Conservation (phyloP, 2,797 vertebrate genomes). For the Labroides dimidiatus region DNA sequence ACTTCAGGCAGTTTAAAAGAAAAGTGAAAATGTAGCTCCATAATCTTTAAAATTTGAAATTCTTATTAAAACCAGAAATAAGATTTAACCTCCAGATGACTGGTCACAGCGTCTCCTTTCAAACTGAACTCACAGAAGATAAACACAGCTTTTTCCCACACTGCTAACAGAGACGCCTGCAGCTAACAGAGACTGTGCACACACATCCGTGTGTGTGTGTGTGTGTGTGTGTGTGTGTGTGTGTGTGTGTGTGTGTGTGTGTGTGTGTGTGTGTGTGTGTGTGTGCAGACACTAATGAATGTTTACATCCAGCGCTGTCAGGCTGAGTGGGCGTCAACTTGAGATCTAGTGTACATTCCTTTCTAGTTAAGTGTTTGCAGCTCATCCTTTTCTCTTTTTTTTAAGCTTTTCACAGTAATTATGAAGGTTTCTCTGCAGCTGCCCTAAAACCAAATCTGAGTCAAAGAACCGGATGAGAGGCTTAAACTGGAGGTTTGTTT, state of each 20-base stretch:
- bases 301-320: conserved; percentile 64
- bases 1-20: no score
- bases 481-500: conserved; percentile 38
- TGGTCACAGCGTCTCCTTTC: neutral
- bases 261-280: no score
- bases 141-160: neutral
- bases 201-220: neutral
- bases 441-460: conserved; percentile 53
- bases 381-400: conserved; percentile 54
- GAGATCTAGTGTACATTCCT: conserved; percentile 50
- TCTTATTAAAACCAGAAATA: neutral
- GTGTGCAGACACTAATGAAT: conserved; percentile 58
- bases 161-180: conserved; percentile 7
- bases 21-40: no score
- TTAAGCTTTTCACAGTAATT: conserved; percentile 60
- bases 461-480: conserved; percentile 54
- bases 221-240: neutral
- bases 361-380: conserved; percentile 52
- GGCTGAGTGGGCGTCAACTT: conserved; percentile 63
- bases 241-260: no score
- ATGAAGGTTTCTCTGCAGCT: conserved; percentile 52
- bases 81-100: neutral
- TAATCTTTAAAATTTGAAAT: no score
- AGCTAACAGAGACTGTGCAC: conserved; percentile 13
- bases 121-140: neutral